phyloP scores from a whole-genome alignment of 2,113 vertebrate species.

The Meriones unguiculatus region DNA sequence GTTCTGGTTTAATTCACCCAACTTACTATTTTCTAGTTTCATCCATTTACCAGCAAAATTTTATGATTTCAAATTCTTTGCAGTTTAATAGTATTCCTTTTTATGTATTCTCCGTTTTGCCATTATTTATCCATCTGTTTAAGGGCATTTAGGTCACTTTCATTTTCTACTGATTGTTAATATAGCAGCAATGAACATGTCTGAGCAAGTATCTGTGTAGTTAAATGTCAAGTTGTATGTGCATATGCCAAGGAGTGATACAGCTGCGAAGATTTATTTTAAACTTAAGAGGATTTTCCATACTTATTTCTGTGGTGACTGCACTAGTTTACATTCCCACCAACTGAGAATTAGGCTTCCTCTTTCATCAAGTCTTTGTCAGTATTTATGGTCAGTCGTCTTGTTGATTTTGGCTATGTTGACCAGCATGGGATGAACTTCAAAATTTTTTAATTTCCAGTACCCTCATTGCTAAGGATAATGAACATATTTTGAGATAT shows the following conservation, averaged over 20 bases:
- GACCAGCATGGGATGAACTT: neutral
- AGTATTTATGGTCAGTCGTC: neutral
- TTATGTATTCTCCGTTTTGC: neutral
- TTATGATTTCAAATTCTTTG: neutral
- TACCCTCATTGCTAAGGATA: neutral
- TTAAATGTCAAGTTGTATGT: neutral
- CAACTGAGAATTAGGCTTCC: neutral
- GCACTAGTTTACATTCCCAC: neutral
- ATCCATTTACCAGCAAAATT: neutral
- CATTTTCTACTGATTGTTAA: no score
- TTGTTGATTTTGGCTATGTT: neutral
- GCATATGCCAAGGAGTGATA: neutral
- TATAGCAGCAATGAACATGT: neutral
- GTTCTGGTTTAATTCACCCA: neutral
- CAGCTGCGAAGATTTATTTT: neutral
- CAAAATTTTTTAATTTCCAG: neutral
- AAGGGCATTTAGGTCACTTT: neutral
- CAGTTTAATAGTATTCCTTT: neutral
- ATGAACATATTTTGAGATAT: neutral
- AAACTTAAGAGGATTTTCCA: neutral
- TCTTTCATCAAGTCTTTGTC: no score
- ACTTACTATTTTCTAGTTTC: neutral
- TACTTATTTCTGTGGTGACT: neutral
- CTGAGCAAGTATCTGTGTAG: neutral
- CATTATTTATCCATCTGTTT: neutral